phyloP scores from a whole-genome alignment of 2,888 invertebrate species.

The Diachrysia chrysitis region DNA sequence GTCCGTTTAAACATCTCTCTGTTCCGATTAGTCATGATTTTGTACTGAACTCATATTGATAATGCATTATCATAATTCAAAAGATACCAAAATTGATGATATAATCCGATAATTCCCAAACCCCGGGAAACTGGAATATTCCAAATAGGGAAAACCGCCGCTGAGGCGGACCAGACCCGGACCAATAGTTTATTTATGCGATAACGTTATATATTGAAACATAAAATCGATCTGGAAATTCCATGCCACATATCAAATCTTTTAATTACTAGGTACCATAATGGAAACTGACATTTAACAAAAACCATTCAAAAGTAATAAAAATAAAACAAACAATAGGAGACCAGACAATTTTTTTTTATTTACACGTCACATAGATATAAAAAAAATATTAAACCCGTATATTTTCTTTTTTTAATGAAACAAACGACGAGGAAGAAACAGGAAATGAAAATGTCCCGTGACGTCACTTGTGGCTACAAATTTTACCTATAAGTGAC shows the following conservation, averaged over 20 bases:
- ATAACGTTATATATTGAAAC: not conserved
- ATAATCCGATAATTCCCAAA: not conserved
- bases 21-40: too few species aligned
- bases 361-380: too few species aligned
- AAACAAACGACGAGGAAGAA: too few species aligned
- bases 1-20: too few species aligned
- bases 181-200: not conserved
- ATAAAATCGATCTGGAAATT: not conserved
- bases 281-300: not conserved
- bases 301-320: not conserved
- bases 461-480: too few species aligned
- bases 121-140: not conserved
- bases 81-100: not conserved
- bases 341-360: too few species aligned
- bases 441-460: too few species aligned
- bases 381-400: too few species aligned
- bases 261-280: not conserved
- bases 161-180: slow-evolving; percentile 1
- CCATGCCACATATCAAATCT: not conserved
- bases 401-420: too few species aligned
- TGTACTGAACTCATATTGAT: too few species aligned
- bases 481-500: too few species aligned
- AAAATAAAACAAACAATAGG: too few species aligned
- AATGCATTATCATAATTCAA: not conserved
- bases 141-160: not conserved